Evolutionary conservation across 2,888 invertebrate genomes (phyloP).

Genomic region (Antitype chi): DNA sequence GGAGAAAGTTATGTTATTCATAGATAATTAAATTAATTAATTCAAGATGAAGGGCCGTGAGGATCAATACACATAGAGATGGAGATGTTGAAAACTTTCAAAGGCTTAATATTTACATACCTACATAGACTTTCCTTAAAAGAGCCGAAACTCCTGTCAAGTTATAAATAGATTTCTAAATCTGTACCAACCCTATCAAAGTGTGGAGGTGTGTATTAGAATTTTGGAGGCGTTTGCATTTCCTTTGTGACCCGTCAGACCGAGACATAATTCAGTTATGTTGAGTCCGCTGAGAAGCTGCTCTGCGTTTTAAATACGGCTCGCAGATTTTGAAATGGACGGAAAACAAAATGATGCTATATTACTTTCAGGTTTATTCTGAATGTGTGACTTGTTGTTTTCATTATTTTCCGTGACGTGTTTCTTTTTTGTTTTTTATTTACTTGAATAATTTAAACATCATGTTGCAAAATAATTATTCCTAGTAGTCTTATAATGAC

Average conservation of each 20-base stretch:
- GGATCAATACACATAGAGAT: neutral
- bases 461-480: neutral
- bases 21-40: neutral
- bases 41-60: neutral
- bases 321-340: neutral
- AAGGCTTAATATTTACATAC: neutral
- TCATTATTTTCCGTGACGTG: neutral
- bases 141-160: neutral
- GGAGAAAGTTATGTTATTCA: too few relatives aligned
- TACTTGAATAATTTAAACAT: neutral
- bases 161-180: constrained; percentile 25
- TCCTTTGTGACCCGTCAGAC: constrained; percentile 42
- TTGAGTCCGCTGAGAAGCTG: constrained; percentile 11
- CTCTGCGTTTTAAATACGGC: constrained; percentile 2
- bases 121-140: neutral
- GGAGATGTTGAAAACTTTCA: neutral
- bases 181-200: constrained; percentile 26
- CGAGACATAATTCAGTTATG: constrained; percentile 37
- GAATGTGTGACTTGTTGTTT: neutral
- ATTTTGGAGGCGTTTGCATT: constrained; percentile 49
- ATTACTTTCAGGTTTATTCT: neutral
- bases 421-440: neutral
- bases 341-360: neutral
- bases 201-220: constrained; percentile 23
- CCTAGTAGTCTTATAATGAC: neutral